A percentile compares a stretch with the other conserved stretches of the same genome.
These are phyloP conservation scores for Amitus sp. DNA, from an alignment of 2,888 invertebrate genomes.

Conservation along the genomic window DNA sequence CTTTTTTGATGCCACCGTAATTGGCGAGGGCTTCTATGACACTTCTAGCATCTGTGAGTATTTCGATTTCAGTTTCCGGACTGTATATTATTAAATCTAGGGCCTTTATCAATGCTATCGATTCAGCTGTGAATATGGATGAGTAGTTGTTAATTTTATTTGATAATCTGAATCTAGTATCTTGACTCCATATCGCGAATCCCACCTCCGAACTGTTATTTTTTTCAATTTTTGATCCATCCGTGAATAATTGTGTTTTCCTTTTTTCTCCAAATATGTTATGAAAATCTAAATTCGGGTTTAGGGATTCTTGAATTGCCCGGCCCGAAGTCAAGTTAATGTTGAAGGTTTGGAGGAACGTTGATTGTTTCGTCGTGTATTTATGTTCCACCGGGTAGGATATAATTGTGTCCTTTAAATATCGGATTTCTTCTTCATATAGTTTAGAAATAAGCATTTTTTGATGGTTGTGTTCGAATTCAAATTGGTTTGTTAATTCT, in stretches of 20 bases:
- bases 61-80: too few species aligned
- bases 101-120: slow-evolving; percentile 4
- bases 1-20: background rate
- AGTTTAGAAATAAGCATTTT: slow-evolving; percentile 11
- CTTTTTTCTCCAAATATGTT: background rate
- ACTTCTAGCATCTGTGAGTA: slow-evolving; percentile 8
- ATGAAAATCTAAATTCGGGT: background rate
- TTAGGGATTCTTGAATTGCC: too few species aligned
- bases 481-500: background rate
- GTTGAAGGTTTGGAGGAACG: too few species aligned
- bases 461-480: slow-evolving; percentile 15
- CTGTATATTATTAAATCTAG: too few species aligned
- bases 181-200: slow-evolving; percentile 5
- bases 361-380: too few species aligned
- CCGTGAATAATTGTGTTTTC: slow-evolving; percentile 5
- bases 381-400: too few species aligned
- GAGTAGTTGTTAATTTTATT: slow-evolving; percentile 5
- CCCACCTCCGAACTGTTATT: background rate
- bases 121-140: slow-evolving; percentile 14
- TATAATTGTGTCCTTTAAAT: slow-evolving; percentile 10
- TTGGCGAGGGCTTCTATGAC: too few species aligned
- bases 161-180: background rate
- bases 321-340: too few species aligned
- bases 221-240: slow-evolving; percentile 11
- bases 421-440: slow-evolving; percentile 12